Base-by-base conservation (phyloP, 2,797 vertebrate species). In the Rhinoraja longicauda region DNA sequence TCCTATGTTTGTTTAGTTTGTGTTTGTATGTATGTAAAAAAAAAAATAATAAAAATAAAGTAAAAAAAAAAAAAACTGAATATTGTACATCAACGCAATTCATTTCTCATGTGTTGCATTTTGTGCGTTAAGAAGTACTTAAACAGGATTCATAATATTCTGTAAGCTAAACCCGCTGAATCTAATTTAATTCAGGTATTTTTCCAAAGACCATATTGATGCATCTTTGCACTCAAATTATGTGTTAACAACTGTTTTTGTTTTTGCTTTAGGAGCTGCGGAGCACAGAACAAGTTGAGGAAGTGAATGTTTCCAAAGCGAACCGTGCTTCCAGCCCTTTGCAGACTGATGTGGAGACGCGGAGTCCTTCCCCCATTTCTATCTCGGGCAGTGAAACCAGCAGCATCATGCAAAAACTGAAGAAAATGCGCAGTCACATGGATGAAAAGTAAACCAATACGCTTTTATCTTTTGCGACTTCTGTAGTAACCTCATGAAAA, bases 371-470 rank as follows among this genome's bases (percentile, higher is more conserved):
- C 82, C 96, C 98, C 0, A 93, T 98, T 77, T 99, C 99, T 0
- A 95, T 99, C 93, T 99, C 99, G 53, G 98, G 98, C 94, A 99
- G 98, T 93, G 99, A 99, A 95, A 99, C 98, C 0, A 99, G 98
- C 96, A 99, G 98, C 96, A 99, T 99, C 95, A 98, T 99, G 99
- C 98, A 99, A 95, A 99, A 99, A 94, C 97, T 99, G 59, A 99
- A 99, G 96, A 99, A 98, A 96, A 99, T 99, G 98, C 98, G 97
- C 94, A 98, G 97, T 94, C 98, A 98, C 94, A 98, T 97, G 97
- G 98, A 99, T 95, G 98, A 99, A 95, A 99, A 99, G 98, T 99
- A 98, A 98, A 94, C 6, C n/a, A 10, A 45, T 64, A 45, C 53
- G 39, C 12, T 21, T 12, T 81, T 81, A 45, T 57, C 36, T 75